Evolutionary conservation across 53 echinoderm and acorn worm species (phyloP).

Genomic region (Patiria pectinifera): DNA sequence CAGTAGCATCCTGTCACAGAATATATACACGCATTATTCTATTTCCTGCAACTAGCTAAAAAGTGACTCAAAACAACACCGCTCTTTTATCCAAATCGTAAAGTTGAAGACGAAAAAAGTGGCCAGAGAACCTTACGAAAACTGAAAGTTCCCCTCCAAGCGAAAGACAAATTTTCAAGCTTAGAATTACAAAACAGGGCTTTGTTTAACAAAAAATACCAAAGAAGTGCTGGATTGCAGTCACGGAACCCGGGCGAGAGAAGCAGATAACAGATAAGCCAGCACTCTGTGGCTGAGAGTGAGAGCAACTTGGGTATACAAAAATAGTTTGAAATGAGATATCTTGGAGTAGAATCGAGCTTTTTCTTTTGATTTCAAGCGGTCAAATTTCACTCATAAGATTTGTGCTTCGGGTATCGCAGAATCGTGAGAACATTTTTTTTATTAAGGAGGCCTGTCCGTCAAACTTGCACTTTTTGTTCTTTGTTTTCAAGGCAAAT

Average conservation of each 20-base stretch:
- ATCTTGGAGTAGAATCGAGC: neutral
- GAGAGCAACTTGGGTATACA: conserved; percentile 10
- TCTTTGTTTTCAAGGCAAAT: neutral
- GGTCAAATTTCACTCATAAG: conserved; percentile 18
- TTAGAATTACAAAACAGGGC: conserved; percentile 13
- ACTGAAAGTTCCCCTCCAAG: conserved; percentile 33
- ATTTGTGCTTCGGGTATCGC: neutral
- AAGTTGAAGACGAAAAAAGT: neutral
- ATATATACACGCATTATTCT: no score
- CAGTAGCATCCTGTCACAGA: no score
- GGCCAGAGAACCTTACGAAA: neutral
- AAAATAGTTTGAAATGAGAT: conserved; percentile 23
- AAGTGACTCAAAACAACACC: neutral
- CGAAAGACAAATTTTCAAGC: conserved; percentile 8
- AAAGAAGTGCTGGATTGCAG: neutral
- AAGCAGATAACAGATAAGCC: neutral
- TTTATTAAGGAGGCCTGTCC: neutral
- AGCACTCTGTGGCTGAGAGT: conserved; percentile 41
- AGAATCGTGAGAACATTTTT: conserved; percentile 14
- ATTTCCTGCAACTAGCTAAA: no score
- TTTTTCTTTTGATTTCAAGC: conserved; percentile 54
- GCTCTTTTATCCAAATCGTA: neutral
- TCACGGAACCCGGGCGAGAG: neutral
- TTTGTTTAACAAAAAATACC: conserved; percentile 4
- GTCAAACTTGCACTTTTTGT: neutral